Evolutionary conservation across 2,888 invertebrate genomes (phyloP).

Genomic region (Graphium colonna): DNA sequence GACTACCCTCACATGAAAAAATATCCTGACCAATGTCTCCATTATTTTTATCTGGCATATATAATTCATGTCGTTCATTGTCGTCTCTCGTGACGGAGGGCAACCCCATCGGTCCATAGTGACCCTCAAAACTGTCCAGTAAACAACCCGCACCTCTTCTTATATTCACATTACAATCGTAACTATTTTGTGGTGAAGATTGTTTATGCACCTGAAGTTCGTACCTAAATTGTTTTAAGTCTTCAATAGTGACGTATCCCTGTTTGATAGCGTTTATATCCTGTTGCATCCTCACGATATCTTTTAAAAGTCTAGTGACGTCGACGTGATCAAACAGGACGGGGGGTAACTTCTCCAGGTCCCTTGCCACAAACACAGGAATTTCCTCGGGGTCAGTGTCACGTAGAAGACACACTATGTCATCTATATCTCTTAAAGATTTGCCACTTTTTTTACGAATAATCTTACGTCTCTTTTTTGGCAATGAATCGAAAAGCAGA

Average conservation of each 20-base stretch:
- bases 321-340: too few species aligned
- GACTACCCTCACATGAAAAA: background rate
- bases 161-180: too few species aligned
- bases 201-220: slow-evolving; percentile 7
- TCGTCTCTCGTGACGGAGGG: background rate
- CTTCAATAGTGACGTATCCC: slow-evolving; percentile 12
- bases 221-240: slow-evolving; percentile 11
- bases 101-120: slow-evolving; percentile 28
- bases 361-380: too few species aligned
- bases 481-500: too few species aligned
- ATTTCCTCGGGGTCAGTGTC: too few species aligned
- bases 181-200: too few species aligned
- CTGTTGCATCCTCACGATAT: slow-evolving; percentile 15
- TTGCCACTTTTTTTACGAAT: too few species aligned
- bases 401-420: too few species aligned
- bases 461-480: too few species aligned
- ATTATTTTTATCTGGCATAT: background rate
- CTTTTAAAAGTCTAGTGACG: too few species aligned
- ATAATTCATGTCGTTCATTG: slow-evolving; percentile 4
- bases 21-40: background rate
- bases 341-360: too few species aligned
- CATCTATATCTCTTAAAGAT: too few species aligned
- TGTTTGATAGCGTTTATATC: slow-evolving; percentile 20
- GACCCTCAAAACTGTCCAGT: slow-evolving; percentile 22
- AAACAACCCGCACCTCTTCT: slow-evolving; percentile 24